Conservation (phyloP, 2,797 vertebrate species). For the Sebastes reedi region DNA sequence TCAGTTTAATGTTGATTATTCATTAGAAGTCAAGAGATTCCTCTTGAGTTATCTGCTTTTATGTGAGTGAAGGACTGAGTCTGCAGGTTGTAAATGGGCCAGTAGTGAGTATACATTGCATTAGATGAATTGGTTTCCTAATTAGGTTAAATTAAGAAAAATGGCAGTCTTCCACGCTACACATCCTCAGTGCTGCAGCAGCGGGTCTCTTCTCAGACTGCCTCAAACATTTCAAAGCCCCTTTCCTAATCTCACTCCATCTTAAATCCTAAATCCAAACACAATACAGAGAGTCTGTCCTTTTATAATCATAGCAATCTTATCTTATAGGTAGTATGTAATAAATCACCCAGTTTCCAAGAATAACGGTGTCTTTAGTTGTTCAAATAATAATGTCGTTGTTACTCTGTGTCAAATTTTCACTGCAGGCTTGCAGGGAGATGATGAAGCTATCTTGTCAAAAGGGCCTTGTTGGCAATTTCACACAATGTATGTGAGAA, state of each 20-base stretch:
- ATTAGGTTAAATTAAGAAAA: constrained; percentile 43
- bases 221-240: constrained; percentile 60
- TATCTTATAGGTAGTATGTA: background rate
- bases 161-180: constrained; percentile 43
- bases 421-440: constrained; percentile 23
- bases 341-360: constrained; percentile 24
- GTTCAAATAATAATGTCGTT: constrained; percentile 33
- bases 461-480: constrained; percentile 58
- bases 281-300: background rate
- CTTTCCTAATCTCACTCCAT: constrained; percentile 54
- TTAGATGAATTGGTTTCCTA: constrained; percentile 37
- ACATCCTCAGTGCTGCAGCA: constrained; percentile 31
- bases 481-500: constrained; percentile 53
- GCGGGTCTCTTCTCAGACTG: constrained; percentile 34
- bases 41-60: background rate
- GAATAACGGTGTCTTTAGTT: constrained; percentile 33
- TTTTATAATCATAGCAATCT: background rate
- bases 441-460: constrained; percentile 56
- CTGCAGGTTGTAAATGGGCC: constrained; percentile 16
- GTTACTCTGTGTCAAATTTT: constrained; percentile 12
- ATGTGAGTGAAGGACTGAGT: constrained; percentile 12
- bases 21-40: background rate
- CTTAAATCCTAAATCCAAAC: constrained; percentile 42
- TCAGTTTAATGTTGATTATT: constrained; percentile 12
- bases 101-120: constrained; percentile 10